phyloP scores from a whole-genome alignment of 2,888 invertebrate species.

The Chymomyza amoena region DNA sequence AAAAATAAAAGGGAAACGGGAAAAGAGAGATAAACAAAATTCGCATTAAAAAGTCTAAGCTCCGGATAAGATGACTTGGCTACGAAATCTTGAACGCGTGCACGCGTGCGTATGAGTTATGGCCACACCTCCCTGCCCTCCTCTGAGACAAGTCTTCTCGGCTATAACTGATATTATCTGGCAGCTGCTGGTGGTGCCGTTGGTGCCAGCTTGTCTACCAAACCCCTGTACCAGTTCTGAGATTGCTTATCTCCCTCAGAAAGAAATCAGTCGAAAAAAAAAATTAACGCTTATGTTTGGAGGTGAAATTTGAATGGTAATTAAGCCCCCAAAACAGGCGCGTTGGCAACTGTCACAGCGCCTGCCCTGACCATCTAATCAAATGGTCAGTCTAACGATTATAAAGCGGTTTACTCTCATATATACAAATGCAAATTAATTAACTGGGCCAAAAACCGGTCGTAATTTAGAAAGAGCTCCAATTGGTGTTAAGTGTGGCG shows the following conservation, averaged over 20 bases:
- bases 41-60: not conserved
- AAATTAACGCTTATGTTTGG: conserved; percentile 10
- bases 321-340: conserved; percentile 49
- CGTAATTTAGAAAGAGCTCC: not conserved
- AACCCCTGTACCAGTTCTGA: not conserved
- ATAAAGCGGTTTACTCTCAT: not conserved
- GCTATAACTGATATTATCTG: not conserved
- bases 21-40: conserved; percentile 22
- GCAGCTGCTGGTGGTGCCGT: conserved; percentile 20
- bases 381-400: conserved; percentile 27
- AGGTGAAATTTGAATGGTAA: conserved; percentile 63
- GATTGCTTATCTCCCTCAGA: not conserved
- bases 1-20: not conserved
- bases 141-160: not conserved
- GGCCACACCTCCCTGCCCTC: conserved; percentile 24
- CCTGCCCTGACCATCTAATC: conserved; percentile 18
- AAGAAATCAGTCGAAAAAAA: too few species aligned
- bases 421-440: conserved; percentile 67
- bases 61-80: not conserved
- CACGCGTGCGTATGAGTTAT: conserved; percentile 66
- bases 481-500: not conserved
- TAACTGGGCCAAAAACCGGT: conserved; percentile 43
- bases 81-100: conserved; percentile 4
- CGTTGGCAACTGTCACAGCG: conserved; percentile 41
- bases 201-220: conserved; percentile 62